Evolutionary conservation across 2,797 vertebrate genomes (phyloP).

Genomic region (Lepilemur septentrionalis): DNA sequence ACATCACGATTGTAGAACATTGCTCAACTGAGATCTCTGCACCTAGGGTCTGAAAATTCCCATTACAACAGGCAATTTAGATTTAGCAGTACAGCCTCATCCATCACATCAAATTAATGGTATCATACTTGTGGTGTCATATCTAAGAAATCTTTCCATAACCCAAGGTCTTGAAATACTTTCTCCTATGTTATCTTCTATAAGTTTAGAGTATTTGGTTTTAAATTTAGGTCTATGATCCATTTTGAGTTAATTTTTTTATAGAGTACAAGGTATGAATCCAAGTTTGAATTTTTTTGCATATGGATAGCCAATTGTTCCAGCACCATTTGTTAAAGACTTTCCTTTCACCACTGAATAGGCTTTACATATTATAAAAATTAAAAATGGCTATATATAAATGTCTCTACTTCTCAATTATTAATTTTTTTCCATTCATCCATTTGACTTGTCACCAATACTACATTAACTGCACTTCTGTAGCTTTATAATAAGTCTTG

Average conservation of each 20-base stretch:
- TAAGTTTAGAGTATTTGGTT: background rate
- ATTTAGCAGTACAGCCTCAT: background rate
- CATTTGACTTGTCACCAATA: background rate
- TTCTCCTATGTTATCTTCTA: background rate
- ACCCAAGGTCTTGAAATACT: background rate
- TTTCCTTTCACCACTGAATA: background rate
- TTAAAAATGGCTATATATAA: background rate
- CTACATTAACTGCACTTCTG: background rate
- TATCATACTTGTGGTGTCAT: background rate
- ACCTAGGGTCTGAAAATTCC: background rate
- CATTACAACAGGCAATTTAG: background rate
- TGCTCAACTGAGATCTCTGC: background rate
- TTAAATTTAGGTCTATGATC: background rate
- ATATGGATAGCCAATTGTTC: background rate
- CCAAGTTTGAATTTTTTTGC: background rate
- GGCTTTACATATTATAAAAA: background rate
- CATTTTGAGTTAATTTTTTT: background rate
- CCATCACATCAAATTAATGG: background rate
- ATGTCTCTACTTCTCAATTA: background rate
- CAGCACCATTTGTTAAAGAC: background rate
- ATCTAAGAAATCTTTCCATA: background rate
- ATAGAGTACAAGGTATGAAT: background rate
- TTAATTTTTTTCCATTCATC: background rate
- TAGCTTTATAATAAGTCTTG: background rate
- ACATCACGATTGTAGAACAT: background rate